Conservation (phyloP, 2,888 invertebrate genomes). For the Tuta absoluta region DNA sequence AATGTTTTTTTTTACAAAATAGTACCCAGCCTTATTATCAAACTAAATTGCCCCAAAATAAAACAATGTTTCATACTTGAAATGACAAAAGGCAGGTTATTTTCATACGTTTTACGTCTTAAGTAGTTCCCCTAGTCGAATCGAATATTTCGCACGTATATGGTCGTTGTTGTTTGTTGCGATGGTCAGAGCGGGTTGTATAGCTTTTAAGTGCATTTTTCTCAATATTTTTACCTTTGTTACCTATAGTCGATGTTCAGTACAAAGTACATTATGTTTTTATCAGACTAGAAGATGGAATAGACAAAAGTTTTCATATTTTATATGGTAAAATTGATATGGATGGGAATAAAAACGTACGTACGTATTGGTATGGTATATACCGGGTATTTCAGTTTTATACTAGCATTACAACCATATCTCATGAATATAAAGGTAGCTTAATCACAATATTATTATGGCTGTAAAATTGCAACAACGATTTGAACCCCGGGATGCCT, state of each 20-base stretch:
- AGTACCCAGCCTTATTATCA: too few relatives aligned
- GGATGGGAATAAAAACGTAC: constrained; percentile 5
- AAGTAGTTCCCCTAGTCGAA: constrained; percentile 53
- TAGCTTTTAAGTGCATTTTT: constrained; percentile 57
- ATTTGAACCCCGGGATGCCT: too few relatives aligned
- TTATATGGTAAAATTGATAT: not conserved
- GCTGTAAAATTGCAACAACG: not conserved
- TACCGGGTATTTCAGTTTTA: not conserved
- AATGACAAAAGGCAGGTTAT: constrained; percentile 31
- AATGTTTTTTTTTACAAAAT: too few relatives aligned
- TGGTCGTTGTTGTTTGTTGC: constrained; percentile 60
- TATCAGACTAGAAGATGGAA: constrained; percentile 19
- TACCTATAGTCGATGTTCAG: constrained; percentile 52
- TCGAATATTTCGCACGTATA: constrained; percentile 44
- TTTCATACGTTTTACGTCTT: constrained; percentile 51
- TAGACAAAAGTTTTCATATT: constrained; percentile 33
- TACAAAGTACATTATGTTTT: constrained; percentile 56
- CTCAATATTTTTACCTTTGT: constrained; percentile 68
- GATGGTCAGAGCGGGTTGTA: constrained; percentile 58
- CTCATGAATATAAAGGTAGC: not conserved
- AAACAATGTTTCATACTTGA: not conserved
- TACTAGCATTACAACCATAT: not conserved
- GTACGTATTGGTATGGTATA: not conserved
- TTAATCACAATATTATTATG: too few relatives aligned
- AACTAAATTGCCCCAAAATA: constrained; percentile 17